These are phyloP conservation scores for Pantherophis guttatus DNA, from an alignment of 2,113 vertebrate species.

Conservation along the genomic window DNA sequence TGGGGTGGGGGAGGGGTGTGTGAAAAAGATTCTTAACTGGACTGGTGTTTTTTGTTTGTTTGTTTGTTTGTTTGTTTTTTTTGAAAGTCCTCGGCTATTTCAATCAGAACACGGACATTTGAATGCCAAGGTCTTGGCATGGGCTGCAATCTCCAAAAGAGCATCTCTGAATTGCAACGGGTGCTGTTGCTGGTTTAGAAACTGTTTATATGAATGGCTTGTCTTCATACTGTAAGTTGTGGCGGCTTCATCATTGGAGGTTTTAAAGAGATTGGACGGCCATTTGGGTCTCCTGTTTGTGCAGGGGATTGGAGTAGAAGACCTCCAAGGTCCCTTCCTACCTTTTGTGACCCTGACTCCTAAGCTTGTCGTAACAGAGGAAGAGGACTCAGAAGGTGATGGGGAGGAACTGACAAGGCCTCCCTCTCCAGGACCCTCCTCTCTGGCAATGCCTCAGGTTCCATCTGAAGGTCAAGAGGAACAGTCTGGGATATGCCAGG, in stretches of 20 bases:
- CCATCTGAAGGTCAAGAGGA: no score
- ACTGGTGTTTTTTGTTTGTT: neutral
- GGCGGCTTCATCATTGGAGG: neutral
- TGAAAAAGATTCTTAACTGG: conserved; percentile 6
- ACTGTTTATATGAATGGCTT: neutral
- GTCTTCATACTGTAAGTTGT: neutral
- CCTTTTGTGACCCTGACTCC: no score
- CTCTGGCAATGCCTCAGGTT: no score
- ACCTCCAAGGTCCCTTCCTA: neutral
- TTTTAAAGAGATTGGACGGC: neutral
- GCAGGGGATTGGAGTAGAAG: neutral
- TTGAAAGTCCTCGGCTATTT: neutral
- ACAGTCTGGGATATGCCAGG: no score
- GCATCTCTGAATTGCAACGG: neutral
- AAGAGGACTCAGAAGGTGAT: no score
- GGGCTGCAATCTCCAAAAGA: neutral
- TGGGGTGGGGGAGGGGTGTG: neutral
- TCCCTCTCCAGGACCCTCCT: no score
- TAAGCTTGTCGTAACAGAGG: no score
- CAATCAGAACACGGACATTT: neutral
- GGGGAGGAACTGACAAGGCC: no score
- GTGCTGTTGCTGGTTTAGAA: neutral
- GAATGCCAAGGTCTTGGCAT: conserved; percentile 11
- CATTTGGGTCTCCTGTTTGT: no score
- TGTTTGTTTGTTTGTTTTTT: neutral